phyloP scores from a whole-genome alignment of 1,140 invertebrate genomes.

The Drosophila nigromelanica region DNA sequence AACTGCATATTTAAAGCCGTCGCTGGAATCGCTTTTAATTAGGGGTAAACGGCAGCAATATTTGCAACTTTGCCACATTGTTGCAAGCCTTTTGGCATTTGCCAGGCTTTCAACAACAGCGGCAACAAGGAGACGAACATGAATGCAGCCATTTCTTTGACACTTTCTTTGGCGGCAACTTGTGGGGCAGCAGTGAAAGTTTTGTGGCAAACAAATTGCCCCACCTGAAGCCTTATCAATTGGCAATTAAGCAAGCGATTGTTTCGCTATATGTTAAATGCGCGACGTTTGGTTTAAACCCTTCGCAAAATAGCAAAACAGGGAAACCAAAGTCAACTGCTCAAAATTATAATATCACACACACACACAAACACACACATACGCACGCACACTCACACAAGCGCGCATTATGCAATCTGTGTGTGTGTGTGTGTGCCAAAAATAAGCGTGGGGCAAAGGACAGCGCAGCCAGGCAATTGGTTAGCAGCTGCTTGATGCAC shows the following conservation, averaged over 20 bases:
- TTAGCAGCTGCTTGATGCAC: conserved; percentile 49
- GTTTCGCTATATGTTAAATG: conserved; percentile 33
- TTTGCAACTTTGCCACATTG: conserved; percentile 7
- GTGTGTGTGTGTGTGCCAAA: conserved; percentile 27
- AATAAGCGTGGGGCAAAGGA: conserved; percentile 34
- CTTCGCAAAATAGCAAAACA: background rate
- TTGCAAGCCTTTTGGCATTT: conserved; percentile 31
- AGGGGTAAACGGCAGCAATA: conserved; percentile 38
- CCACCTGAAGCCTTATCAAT: conserved; percentile 25
- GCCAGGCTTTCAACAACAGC: conserved; percentile 19
- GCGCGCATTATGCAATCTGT: conserved; percentile 51
- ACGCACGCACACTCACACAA: background rate
- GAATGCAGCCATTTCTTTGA: conserved; percentile 22
- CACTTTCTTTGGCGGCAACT: conserved; percentile 35
- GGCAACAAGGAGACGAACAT: background rate
- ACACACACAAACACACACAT: background rate
- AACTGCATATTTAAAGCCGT: conserved; percentile 33
- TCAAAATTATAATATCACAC: conserved; percentile 16
- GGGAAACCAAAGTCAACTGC: conserved; percentile 5
- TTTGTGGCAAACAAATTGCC: conserved; percentile 13
- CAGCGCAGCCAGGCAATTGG: conserved; percentile 63
- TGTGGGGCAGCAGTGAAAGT: conserved; percentile 26
- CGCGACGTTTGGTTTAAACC: conserved; percentile 8
- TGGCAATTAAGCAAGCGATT: conserved; percentile 47
- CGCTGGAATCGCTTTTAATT: conserved; percentile 55